phyloP scores from a whole-genome alignment of 2,888 invertebrate species.

The Pristionchus maxplancki region DNA sequence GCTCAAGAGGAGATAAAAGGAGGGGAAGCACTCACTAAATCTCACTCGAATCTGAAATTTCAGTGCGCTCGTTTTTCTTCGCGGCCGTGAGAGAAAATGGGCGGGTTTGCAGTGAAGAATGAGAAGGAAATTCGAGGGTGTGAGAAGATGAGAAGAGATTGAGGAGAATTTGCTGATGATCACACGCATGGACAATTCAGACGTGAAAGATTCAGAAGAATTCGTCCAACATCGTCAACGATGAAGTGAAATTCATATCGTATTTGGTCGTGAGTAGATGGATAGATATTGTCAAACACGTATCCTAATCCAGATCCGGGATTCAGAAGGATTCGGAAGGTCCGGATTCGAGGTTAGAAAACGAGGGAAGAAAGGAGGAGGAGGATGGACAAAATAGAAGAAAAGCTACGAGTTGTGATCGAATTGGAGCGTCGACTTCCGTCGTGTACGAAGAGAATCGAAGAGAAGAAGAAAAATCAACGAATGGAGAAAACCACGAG shows the following conservation, averaged over 20 bases:
- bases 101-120: neutral
- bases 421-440: constrained; percentile 9
- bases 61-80: neutral
- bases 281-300: neutral
- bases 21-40: neutral
- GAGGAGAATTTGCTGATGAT: neutral
- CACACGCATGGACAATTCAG: neutral
- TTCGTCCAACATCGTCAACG: too few species aligned
- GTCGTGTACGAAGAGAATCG: constrained; percentile 5
- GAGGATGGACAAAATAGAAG: neutral
- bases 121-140: constrained; percentile 3
- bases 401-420: neutral
- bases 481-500: neutral
- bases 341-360: constrained; percentile 1
- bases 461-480: neutral
- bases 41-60: constrained; percentile 27
- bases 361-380: neutral
- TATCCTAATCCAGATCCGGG: neutral
- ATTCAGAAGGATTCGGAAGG: neutral
- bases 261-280: too few species aligned
- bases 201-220: neutral
- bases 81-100: neutral
- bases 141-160: neutral
- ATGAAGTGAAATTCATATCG: too few species aligned
- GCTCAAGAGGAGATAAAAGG: neutral